Base-by-base conservation (phyloP, 2,797 vertebrate species). In the Antrozous pallidus region DNA sequence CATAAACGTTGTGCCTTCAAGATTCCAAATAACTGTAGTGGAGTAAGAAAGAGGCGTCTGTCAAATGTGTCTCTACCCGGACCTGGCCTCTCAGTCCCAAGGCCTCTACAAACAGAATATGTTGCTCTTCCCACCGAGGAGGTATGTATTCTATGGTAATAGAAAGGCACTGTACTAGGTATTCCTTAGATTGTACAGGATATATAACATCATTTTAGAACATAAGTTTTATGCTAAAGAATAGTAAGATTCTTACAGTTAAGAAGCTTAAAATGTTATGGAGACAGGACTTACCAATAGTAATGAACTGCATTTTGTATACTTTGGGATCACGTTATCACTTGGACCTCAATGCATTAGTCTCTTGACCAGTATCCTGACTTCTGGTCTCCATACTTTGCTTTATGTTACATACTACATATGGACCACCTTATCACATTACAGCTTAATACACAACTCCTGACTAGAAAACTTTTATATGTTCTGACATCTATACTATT, bases 1-100 rank as follows among this genome's bases (percentile, higher is more conserved):
- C 99, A 99, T 98, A 99, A 99, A 95, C 98, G 99, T 92, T 99
- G 99, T 90, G 99, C 99, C 98, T 99, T 99, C 98, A 99, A 99
- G 98, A 99, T 99, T 97, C 99, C 99, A 75, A 99, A 99, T 98
- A 99, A 99, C 97, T 99, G 99, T 96, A 99, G 99, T 31, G 99
- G 99, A 90, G 98, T 99, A 96, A 98, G 99, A 96, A 99, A 99
- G 97, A 98, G 99, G 45, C 98, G 99, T 18, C 97, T 99, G 90
- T 99, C 99, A 95, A 99, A 99, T 0, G 99, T 99, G 24, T 99
- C 99, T 22, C 98, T 99, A 88, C 99, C 99, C 1, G 99, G 99
- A 93, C 98, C 99, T 3, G 99, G 99, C 51, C 99, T 99, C 94
- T 99, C 99, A 0, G 97, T 99, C 95, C 99, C 99, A 22, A 98